A percentile compares a stretch with the other conserved stretches of the same genome.
These are phyloP conservation scores for Lepus timidus DNA, from an alignment of 2,113 vertebrate genomes.

Conservation along the genomic window DNA sequence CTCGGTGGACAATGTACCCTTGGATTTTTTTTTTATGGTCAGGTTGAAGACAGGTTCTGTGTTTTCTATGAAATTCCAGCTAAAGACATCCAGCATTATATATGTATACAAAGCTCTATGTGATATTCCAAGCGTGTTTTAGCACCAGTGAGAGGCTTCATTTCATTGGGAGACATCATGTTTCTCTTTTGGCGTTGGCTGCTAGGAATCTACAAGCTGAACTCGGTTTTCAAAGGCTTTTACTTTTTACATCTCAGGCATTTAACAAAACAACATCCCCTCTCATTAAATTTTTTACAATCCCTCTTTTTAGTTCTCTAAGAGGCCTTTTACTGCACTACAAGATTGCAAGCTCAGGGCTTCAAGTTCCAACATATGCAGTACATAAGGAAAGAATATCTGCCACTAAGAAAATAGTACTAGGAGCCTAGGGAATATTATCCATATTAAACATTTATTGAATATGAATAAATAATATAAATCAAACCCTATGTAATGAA, in stretches of 20 bases:
- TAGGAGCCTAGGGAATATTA: not conserved
- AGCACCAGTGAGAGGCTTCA: not conserved
- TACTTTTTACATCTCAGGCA: not conserved
- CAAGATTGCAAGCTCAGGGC: not conserved
- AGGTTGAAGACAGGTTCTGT: not conserved
- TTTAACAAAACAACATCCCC: not conserved
- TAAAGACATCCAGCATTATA: not conserved
- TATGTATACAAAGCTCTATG: not conserved
- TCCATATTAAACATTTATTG: not conserved
- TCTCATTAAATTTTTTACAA: not conserved
- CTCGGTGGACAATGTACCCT: not conserved
- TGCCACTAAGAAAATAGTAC: not conserved
- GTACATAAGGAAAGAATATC: not conserved
- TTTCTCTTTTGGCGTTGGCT: not conserved
- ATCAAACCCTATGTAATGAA: not conserved
- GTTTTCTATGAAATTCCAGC: not conserved
- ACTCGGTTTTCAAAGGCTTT: not conserved
- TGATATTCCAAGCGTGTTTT: not conserved
- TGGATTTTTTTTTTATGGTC: slow-evolving; percentile 14
- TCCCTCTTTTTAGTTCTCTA: not conserved
- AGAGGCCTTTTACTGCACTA: not conserved
- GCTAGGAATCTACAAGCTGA: not conserved
- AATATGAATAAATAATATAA: slow-evolving; percentile 20
- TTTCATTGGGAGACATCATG: not conserved
- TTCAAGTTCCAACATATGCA: not conserved